These are phyloP conservation scores for Hylia prasina DNA, from an alignment of 2,113 vertebrate genomes.

Conservation along the genomic window DNA sequence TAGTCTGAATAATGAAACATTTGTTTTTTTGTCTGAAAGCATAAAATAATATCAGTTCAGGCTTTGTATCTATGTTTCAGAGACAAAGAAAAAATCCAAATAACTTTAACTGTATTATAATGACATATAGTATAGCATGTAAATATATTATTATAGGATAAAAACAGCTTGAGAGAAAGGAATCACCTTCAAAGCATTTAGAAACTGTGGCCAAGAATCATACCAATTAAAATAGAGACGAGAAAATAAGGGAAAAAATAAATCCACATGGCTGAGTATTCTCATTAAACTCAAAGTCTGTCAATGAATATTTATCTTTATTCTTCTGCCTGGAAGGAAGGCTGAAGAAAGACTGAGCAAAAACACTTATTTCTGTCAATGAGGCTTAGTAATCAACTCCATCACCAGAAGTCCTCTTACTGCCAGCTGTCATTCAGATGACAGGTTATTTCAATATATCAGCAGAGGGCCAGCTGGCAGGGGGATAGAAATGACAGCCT, in stretches of 20 bases:
- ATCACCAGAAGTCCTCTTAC: conserved; percentile 24
- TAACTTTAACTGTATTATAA: background rate
- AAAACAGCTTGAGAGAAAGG: background rate
- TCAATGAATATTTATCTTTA: conserved; percentile 6
- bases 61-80: background rate
- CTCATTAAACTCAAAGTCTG: conserved; percentile 17
- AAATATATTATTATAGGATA: background rate
- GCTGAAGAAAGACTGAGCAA: background rate
- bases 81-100: background rate
- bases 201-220: background rate
- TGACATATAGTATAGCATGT: background rate
- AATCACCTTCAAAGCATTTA: background rate
- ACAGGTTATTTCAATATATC: conserved; percentile 31
- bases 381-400: conserved; percentile 38
- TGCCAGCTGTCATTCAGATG: conserved; percentile 28
- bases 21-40: background rate
- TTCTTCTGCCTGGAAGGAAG: background rate
- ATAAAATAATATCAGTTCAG: background rate
- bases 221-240: background rate
- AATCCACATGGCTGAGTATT: background rate
- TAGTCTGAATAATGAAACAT: background rate
- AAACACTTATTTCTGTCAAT: conserved; percentile 13
- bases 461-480: conserved; percentile 27
- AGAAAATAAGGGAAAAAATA: background rate
- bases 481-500: conserved; percentile 28